A percentile compares a stretch with the other conserved stretches of the same genome.
Conservation (phyloP, 2,888 invertebrate species). For the Scelioninae gen. 1 region DNA sequence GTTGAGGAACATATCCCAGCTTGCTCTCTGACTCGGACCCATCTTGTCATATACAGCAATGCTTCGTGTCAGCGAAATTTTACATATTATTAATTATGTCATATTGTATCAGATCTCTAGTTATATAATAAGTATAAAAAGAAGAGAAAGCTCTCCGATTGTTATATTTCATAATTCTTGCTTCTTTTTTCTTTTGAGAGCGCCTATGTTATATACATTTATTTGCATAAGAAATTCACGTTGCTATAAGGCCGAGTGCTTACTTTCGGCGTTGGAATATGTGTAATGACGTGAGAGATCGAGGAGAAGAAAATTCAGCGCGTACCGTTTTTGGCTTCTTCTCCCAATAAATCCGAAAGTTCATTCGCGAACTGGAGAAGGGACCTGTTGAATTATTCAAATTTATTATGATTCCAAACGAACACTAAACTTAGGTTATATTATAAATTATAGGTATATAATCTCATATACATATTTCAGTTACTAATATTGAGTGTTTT, state of each 20-base stretch:
- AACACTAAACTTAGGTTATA: no score
- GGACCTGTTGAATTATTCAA: no score
- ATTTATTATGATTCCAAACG: no score
- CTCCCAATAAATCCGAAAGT: constrained; percentile 62
- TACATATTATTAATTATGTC: constrained; percentile 40
- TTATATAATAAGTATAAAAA: constrained; percentile 74
- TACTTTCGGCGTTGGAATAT: constrained; percentile 71
- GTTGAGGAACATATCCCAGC: no score
- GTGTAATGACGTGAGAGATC: constrained; percentile 69
- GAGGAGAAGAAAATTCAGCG: constrained; percentile 69
- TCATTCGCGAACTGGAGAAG: constrained; percentile 15
- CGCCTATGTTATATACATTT: constrained; percentile 67
- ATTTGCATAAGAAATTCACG: constrained; percentile 70
- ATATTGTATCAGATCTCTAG: constrained; percentile 61
- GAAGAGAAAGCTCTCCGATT: constrained; percentile 71
- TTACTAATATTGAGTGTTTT: no score
- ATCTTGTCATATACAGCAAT: not conserved
- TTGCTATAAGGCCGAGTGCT: constrained; percentile 71
- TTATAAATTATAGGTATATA: no score
- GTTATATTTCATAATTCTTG: constrained; percentile 37
- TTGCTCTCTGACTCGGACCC: not conserved
- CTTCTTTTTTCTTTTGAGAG: constrained; percentile 47
- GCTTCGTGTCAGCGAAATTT: constrained; percentile 52
- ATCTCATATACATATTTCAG: no score
- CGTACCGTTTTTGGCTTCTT: constrained; percentile 48